phyloP scores from a whole-genome alignment of 2,113 vertebrate genomes.

The Ptilonorhynchus violaceus region DNA sequence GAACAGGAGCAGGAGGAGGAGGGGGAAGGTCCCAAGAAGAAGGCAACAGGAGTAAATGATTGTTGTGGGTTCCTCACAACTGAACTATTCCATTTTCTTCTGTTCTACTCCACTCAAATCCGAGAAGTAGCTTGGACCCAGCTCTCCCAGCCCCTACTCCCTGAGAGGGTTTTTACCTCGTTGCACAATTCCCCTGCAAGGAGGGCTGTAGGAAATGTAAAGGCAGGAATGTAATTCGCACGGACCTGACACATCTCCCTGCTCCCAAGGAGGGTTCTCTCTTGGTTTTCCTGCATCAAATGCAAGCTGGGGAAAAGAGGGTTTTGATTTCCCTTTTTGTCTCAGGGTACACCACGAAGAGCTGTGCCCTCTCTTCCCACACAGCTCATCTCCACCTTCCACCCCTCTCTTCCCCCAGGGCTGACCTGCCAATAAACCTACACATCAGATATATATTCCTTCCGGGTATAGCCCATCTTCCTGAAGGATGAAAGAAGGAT shows the following conservation, averaged over 20 bases:
- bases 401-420: background rate
- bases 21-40: background rate
- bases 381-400: background rate
- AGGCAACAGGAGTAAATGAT: background rate
- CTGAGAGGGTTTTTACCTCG: background rate
- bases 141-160: background rate
- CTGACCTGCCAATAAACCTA: background rate
- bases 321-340: background rate
- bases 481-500: background rate
- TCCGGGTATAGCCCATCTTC: background rate
- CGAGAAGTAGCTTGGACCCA: background rate
- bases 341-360: background rate
- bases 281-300: background rate
- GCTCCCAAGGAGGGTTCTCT: background rate
- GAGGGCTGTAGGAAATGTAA: no score
- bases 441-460: background rate
- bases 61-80: background rate
- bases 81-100: background rate
- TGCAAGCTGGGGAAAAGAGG: fast-evolving
- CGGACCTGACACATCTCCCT: background rate
- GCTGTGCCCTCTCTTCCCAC: background rate
- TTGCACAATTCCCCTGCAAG: background rate
- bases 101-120: fast-evolving
- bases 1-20: background rate
- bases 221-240: background rate